phyloP scores from a whole-genome alignment of 1,140 invertebrate genomes.

The Halictus rubicundus region DNA sequence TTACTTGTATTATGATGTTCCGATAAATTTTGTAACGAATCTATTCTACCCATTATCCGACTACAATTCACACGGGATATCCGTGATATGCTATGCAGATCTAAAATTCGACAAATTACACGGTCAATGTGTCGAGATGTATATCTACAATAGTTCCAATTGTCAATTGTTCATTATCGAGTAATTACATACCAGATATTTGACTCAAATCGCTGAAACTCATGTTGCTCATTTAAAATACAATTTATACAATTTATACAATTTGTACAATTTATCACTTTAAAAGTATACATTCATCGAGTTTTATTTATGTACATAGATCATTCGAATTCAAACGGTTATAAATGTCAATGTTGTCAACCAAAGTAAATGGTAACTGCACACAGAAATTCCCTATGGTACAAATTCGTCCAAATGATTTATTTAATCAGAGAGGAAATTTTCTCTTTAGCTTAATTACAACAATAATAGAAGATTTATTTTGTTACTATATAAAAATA shows the following conservation, averaged over 20 bases:
- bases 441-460: too few species aligned
- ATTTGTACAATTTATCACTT: not conserved
- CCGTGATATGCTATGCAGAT: conserved; percentile 64
- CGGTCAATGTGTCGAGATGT: not conserved
- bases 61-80: conserved; percentile 58
- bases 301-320: too few species aligned
- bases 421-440: too few species aligned
- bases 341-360: not conserved
- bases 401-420: too few species aligned
- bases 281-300: not conserved
- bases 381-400: not conserved
- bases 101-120: conserved; percentile 38
- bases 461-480: too few species aligned
- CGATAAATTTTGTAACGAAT: conserved; percentile 49
- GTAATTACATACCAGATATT: conserved; percentile 60
- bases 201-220: conserved; percentile 61
- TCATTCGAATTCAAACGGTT: conserved; percentile 28
- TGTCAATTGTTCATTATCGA: not conserved
- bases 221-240: conserved; percentile 42
- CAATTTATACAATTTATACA: too few species aligned
- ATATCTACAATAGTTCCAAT: not conserved
- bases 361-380: not conserved
- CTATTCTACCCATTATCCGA: conserved; percentile 47
- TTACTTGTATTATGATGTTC: conserved; percentile 46
- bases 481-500: too few species aligned